phyloP scores from a whole-genome alignment of 1,140 invertebrate genomes.

The Tetranychus cinnabarinus region DNA sequence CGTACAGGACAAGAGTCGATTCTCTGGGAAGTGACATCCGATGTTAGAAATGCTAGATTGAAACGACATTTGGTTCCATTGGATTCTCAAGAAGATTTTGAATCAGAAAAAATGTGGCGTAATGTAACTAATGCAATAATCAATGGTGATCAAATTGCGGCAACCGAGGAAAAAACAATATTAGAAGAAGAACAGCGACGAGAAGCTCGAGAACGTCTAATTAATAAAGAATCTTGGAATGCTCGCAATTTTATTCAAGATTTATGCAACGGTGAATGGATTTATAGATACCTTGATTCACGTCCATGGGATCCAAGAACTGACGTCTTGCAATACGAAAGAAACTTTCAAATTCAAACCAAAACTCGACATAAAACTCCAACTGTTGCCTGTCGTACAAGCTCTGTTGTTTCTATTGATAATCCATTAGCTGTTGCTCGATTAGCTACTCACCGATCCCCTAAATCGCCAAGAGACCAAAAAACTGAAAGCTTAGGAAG shows the following conservation, averaged over 20 bases:
- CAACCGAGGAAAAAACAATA: slow-evolving; percentile 66
- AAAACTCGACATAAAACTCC: slow-evolving; percentile 45
- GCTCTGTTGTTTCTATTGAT: not conserved
- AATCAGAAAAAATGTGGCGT: slow-evolving; percentile 62
- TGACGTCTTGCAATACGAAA: slow-evolving; percentile 54
- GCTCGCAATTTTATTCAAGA: slow-evolving; percentile 46
- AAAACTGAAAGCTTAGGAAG: not conserved
- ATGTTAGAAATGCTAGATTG: slow-evolving; percentile 40
- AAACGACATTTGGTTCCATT: slow-evolving; percentile 50
- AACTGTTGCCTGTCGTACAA: slow-evolving; percentile 12
- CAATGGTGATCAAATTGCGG: slow-evolving; percentile 49
- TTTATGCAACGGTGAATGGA: slow-evolving; percentile 37
- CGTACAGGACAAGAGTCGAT: slow-evolving; percentile 47
- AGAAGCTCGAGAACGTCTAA: slow-evolving; percentile 36
- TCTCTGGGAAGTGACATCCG: slow-evolving; percentile 43
- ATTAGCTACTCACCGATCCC: no score
- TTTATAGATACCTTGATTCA: slow-evolving; percentile 38
- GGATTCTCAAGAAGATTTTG: slow-evolving; percentile 46
- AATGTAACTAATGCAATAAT: slow-evolving; percentile 55
- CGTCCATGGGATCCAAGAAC: slow-evolving; percentile 22
- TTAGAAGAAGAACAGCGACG: slow-evolving; percentile 62
- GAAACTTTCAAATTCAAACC: slow-evolving; percentile 40
- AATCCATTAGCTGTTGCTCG: not conserved
- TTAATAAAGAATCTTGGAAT: slow-evolving; percentile 33
- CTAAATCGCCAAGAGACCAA: not conserved